Evolutionary conservation across 30 jellyfish, hydroid and myxozoan genomes (phyloP).

Genomic region (Mastigias papua): DNA sequence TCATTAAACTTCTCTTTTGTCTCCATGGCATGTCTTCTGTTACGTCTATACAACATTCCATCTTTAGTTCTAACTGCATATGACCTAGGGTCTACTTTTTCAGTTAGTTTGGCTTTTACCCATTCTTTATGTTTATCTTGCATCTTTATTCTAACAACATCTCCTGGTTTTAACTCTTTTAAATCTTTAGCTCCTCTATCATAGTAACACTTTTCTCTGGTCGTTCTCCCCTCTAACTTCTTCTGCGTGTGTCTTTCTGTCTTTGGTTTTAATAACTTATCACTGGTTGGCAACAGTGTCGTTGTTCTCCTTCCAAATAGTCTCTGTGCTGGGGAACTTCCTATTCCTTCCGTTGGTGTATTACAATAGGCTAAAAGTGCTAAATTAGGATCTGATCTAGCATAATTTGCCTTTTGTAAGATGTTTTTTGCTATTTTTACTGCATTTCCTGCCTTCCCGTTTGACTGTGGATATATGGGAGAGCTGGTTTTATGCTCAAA

Average conservation of each 20-base stretch:
- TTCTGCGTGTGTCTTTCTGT: constrained; percentile 21
- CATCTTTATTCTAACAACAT: constrained; percentile 16
- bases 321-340: constrained; percentile 52
- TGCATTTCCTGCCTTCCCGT: constrained; percentile 45
- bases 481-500: constrained; percentile 43
- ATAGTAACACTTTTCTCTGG: constrained; percentile 20
- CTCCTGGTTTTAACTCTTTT: constrained; percentile 22
- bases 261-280: constrained; percentile 22
- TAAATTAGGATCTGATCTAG: constrained; percentile 28
- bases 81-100: constrained; percentile 30
- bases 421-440: constrained; percentile 22
- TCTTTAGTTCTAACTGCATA: constrained; percentile 11
- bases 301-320: constrained; percentile 46
- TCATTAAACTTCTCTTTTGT: constrained; percentile 18
- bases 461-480: constrained; percentile 41
- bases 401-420: constrained; percentile 11
- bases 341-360: constrained; percentile 42
- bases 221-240: constrained; percentile 6
- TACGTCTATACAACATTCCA: constrained; percentile 21
- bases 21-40: constrained; percentile 29
- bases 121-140: constrained; percentile 2
- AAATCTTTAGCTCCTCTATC: constrained; percentile 16
- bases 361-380: constrained; percentile 38
- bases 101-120: constrained; percentile 13
- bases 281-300: constrained; percentile 60